Conservation (phyloP, 2,888 invertebrate species). For the Acanthosepion lycidas region DNA sequence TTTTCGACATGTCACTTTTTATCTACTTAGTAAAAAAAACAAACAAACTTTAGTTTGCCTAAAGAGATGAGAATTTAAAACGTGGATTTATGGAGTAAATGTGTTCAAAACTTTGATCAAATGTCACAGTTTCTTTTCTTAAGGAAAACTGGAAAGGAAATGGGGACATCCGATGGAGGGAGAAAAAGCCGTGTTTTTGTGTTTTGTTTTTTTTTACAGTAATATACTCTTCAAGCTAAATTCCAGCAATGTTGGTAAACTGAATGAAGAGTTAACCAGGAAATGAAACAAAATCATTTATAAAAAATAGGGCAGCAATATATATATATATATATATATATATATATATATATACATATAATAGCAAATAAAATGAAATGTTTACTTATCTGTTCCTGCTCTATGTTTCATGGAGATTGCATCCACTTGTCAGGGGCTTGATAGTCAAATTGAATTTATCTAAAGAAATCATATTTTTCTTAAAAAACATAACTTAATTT, state of each 20-base stretch:
- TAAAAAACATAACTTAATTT: too few relatives aligned
- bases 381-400: not conserved
- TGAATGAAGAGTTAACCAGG: not conserved
- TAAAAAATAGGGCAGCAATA: not conserved
- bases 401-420: not conserved
- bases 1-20: conserved; percentile 13
- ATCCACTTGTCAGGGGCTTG: not conserved
- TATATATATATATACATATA: not conserved
- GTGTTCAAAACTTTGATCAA: not conserved
- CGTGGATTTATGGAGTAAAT: not conserved
- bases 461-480: too few relatives aligned
- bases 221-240: not conserved
- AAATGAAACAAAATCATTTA: not conserved
- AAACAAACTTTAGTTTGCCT: not conserved
- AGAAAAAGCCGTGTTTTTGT: not conserved
- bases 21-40: not conserved
- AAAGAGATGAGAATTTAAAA: not conserved
- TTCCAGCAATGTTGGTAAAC: not conserved
- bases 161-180: not conserved
- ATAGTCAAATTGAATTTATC: too few relatives aligned
- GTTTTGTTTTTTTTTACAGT: not conserved
- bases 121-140: not conserved
- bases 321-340: not conserved
- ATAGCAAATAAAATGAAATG: not conserved
- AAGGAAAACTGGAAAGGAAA: not conserved